Base-by-base conservation (phyloP, 1,140 invertebrate species). In the Harpegnathos saltator region DNA sequence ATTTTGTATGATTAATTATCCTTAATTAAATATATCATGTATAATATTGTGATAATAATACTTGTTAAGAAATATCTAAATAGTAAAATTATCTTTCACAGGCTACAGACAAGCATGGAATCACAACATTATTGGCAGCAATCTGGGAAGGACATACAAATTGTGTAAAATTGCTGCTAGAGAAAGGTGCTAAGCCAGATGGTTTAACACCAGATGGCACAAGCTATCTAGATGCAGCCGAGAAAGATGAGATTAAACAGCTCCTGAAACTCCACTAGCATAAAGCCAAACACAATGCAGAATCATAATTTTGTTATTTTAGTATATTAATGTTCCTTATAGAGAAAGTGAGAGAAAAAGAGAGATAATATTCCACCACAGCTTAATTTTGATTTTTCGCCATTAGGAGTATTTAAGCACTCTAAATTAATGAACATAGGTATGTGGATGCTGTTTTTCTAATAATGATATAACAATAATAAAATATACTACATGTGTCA, bases 61-160 rank as follows among this genome's bases (percentile, higher is more conserved):
- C 7, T 9, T 44, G 11, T 44, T 3, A 11, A 11, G 38, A 44
- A 44, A 44, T 0, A 9, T 44, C 14, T 66, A 14, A 15, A 59
- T 1, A 68, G 65, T 52, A 29, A 75, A 69, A 80, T 86, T 33
- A 59, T 17, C 1, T 80, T 88, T 89, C 86, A 68, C 90, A 98
- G 97, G 96, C 96, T 71, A 96, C 96, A 92, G 98, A 99, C 93
- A 98, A 98, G 94, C 98, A 99, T 96, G 98, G 98, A 9, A 99
- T 99, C 84, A 98, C 97, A 77, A 97, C 98, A 24, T 95, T 99
- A 54, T 93, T 99, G 86, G 98, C 98, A 85, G 98, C 98, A 82
- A 98, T 99, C 90, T 99, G 98, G 98, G 98, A 99, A 95, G 98
- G 98, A 65, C 98, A 99, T 92, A 98, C 97, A 68, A 96, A 97